Evolutionary conservation across 2,888 invertebrate species (phyloP), one percentile per base, ranked within the genome.

Genomic region (Napeogenes inachia): DNA sequence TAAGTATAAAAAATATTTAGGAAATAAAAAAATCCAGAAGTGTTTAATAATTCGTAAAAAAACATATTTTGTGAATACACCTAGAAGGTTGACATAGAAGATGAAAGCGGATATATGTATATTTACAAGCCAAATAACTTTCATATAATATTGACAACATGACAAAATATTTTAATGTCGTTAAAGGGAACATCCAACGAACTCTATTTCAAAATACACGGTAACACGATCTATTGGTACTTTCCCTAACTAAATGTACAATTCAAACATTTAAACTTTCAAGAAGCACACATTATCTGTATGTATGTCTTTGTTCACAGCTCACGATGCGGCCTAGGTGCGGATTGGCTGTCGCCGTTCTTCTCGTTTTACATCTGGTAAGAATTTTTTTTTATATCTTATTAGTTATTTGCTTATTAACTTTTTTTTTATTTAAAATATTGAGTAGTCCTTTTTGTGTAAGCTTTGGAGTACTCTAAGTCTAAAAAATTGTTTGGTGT

Each of bases 351-450:
- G 78, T 89, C 78, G 84, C 83, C 66, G 78, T 87, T 65, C 82
- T 90, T 63, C 86, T 90, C 74, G 80, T 89, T 73, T 81, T 89
- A 80, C 88, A 89, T 65, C 82, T 86, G 89, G 90, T 89, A 72
- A 88, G 87, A 62, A 61, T n/a, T n/a, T n/a, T 50, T 30, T 50
- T 10, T 10, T 30, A 21, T 30, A 5, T 30, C 4, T 6, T 12
- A 30, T 42, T 10, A 42, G 4, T 35, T 35, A 35, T 4, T 4
- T 5, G 35, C 35, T 3, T 10, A 10, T 30, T 21, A 10, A 50
- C 30, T 30, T 8, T 30, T 8, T 30, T 30, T 30, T 50, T 0
- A 30, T n/a, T 13, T 21, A 50, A 50, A 50, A 30, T 50, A 30
- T 50, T 30, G 12, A 3, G 2, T 30, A 50, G 8, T 50, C 6